Evolutionary conservation across 2,797 vertebrate genomes (phyloP).

Genomic region (Champsocephalus gunnari): DNA sequence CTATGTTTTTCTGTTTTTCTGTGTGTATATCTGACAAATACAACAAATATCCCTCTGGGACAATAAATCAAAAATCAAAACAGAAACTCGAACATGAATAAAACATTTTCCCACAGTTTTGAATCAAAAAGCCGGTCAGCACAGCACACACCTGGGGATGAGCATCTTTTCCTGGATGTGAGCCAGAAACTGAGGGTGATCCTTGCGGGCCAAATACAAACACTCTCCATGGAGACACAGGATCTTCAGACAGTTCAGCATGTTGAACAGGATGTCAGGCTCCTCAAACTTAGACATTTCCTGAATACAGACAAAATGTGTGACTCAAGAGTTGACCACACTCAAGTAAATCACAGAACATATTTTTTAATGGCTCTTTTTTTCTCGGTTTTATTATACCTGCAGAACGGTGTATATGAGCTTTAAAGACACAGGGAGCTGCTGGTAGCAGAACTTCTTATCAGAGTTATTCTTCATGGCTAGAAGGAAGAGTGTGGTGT

Average conservation of each 20-base stretch:
- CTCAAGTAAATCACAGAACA: conserved; percentile 16
- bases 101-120: background rate
- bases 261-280: conserved; percentile 98
- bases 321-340: conserved; percentile 12
- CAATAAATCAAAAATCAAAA: no score
- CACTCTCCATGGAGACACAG: conserved; percentile 97
- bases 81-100: no score
- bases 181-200: conserved; percentile 94
- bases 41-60: no score
- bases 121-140: background rate
- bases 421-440: conserved; percentile 95
- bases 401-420: conserved; percentile 98
- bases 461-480: conserved; percentile 94
- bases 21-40: no score
- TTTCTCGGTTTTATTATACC: conserved; percentile 79
- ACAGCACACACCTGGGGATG: conserved; percentile 89
- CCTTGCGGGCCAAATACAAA: conserved; percentile 93
- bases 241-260: conserved; percentile 97
- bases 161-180: conserved; percentile 98
- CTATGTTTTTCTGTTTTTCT: no score
- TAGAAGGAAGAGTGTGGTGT: conserved; percentile 62
- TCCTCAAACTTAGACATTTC: conserved; percentile 99
- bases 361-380: background rate
- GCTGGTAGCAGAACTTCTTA: conserved; percentile 95
- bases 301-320: conserved; percentile 72